A percentile compares a stretch with the other conserved stretches of the same genome.
These are phyloP conservation scores for Callipepla squamata DNA, from an alignment of 2,113 vertebrate species.

Conservation along the genomic window DNA sequence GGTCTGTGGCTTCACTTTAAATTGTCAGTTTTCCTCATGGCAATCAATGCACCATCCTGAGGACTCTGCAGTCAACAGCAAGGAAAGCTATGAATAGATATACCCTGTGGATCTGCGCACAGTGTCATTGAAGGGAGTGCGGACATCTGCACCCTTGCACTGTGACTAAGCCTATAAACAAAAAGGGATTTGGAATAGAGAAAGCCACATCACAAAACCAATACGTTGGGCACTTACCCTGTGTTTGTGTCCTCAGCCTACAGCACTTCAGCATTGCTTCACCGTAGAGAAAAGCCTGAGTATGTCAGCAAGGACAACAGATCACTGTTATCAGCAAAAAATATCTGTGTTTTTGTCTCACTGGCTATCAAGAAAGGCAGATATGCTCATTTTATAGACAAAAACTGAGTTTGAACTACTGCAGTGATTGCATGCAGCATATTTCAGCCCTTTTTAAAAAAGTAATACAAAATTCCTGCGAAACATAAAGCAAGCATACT, in stretches of 20 bases:
- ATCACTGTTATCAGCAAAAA: not conserved
- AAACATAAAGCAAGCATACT: not conserved
- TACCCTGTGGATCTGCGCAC: not conserved
- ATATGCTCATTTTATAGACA: not conserved
- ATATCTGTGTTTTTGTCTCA: not conserved
- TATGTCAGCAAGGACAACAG: not conserved
- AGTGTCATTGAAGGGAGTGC: not conserved
- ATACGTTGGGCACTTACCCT: rapidly evolving
- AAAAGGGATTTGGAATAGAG: not conserved
- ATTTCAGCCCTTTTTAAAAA: not conserved
- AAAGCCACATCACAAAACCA: not conserved
- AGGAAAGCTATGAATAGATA: constrained; percentile 32
- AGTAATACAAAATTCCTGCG: not conserved
- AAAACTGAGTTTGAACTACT: not conserved
- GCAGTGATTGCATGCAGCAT: not conserved
- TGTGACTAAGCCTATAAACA: not conserved
- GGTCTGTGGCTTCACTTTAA: constrained; percentile 62
- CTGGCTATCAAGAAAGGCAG: not conserved
- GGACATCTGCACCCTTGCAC: not conserved
- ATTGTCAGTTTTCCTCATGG: constrained; percentile 51
- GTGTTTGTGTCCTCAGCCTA: not conserved
- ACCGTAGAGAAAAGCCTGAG: not conserved
- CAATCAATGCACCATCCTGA: not conserved
- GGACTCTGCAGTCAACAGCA: not conserved
- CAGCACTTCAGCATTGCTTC: not conserved